These are phyloP conservation scores for Tineola bisselliella DNA, from an alignment of 2,888 invertebrate genomes.

Conservation along the genomic window DNA sequence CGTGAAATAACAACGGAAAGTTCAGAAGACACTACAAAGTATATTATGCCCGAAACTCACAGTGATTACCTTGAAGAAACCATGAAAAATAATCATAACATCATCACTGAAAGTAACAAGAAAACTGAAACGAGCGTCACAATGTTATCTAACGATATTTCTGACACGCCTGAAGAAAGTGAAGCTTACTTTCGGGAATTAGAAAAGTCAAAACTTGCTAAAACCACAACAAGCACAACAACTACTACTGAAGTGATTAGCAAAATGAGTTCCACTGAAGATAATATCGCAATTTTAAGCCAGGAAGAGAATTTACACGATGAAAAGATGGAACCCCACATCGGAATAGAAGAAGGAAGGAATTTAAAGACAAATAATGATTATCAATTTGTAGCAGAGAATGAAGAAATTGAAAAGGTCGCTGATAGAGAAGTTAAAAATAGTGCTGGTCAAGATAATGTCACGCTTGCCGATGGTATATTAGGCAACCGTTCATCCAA, in stretches of 20 bases:
- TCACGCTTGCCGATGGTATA: too few relatives aligned
- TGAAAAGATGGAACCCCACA: not conserved
- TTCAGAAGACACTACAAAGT: not conserved
- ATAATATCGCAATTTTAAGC: not conserved
- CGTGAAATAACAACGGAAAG: not conserved
- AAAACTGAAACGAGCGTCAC: too few relatives aligned
- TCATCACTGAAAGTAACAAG: too few relatives aligned
- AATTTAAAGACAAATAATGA: not conserved
- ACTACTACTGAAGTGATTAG: constrained; percentile 22
- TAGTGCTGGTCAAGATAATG: not conserved
- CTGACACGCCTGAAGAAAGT: not conserved
- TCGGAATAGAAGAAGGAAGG: not conserved
- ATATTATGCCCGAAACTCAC: not conserved
- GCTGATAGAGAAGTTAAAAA: not conserved
- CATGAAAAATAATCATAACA: not conserved
- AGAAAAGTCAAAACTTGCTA: not conserved
- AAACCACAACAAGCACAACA: constrained; percentile 14
- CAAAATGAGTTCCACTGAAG: not conserved
- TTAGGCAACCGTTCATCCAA: not conserved
- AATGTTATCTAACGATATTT: not conserved
- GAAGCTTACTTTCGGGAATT: not conserved
- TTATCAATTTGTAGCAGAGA: not conserved
- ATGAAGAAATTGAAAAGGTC: not conserved
- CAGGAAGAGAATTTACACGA: not conserved
- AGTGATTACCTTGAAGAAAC: not conserved